These are phyloP conservation scores for Lates calcarifer DNA, from an alignment of 2,113 vertebrate genomes.

Conservation along the genomic window DNA sequence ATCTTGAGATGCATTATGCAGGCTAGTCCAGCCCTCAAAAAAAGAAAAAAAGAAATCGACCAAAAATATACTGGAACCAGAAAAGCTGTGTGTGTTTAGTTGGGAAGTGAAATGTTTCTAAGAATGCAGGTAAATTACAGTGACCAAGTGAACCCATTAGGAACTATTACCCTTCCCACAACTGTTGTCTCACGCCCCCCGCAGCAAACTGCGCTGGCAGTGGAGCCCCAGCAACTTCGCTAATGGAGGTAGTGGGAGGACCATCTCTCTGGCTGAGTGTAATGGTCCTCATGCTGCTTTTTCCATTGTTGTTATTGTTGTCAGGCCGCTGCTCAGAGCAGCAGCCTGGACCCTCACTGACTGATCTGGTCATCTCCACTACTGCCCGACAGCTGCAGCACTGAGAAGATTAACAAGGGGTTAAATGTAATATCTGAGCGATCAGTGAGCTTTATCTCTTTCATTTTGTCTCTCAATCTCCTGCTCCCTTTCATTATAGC, in stretches of 20 bases:
- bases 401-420: constrained; percentile 76
- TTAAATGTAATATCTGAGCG: constrained; percentile 76
- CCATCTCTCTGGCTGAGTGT: constrained; percentile 32
- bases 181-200: constrained; percentile 19
- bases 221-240: constrained; percentile 17
- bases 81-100: background rate
- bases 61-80: background rate
- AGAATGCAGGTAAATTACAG: constrained; percentile 7
- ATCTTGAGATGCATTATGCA: background rate
- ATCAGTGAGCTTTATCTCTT: constrained; percentile 73
- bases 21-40: background rate
- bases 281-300: constrained; percentile 44
- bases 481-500: constrained; percentile 59
- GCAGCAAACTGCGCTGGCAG: constrained; percentile 25
- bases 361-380: constrained; percentile 59
- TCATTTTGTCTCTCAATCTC: constrained; percentile 75
- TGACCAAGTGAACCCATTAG: constrained; percentile 37
- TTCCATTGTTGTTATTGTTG: constrained; percentile 30
- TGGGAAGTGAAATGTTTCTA: constrained; percentile 13
- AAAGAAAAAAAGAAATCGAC: background rate
- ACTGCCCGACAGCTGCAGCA: constrained; percentile 70
- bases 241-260: constrained; percentile 45
- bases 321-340: constrained; percentile 21
- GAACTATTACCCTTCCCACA: background rate
- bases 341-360: constrained; percentile 35